phyloP scores from a whole-genome alignment of 2,888 invertebrate genomes.

The Bedellia somnulentella region DNA sequence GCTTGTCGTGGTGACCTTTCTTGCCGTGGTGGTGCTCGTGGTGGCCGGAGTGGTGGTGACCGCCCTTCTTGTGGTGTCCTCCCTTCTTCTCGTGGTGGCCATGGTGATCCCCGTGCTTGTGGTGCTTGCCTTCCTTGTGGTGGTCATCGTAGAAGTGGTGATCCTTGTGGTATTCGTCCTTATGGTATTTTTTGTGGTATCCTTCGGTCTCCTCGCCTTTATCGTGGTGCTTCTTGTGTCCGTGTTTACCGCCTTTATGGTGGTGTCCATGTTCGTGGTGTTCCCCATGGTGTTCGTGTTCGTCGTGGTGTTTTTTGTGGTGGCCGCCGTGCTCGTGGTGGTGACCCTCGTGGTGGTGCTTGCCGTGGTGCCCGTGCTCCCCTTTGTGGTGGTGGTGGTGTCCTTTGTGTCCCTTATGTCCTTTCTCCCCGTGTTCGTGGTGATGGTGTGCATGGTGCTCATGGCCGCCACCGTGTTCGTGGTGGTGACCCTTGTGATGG shows the following conservation, averaged over 20 bases:
- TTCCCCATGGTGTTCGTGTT: slow-evolving; percentile 72
- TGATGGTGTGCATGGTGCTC: slow-evolving; percentile 70
- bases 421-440: slow-evolving; percentile 72
- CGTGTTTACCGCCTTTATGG: slow-evolving; percentile 77
- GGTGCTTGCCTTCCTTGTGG: slow-evolving; percentile 81
- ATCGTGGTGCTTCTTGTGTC: slow-evolving; percentile 81
- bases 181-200: slow-evolving; percentile 83
- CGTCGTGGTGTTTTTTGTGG: slow-evolving; percentile 79
- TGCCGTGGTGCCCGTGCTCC: slow-evolving; percentile 74
- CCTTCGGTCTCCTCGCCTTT: slow-evolving; percentile 83
- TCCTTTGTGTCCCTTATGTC: slow-evolving; percentile 76
- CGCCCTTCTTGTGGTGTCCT: slow-evolving; percentile 80
- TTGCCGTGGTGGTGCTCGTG: slow-evolving; percentile 78
- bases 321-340: slow-evolving; percentile 77
- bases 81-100: slow-evolving; percentile 77
- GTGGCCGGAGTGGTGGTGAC: slow-evolving; percentile 74
- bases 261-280: slow-evolving; percentile 78
- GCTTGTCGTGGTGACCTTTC: slow-evolving; percentile 81
- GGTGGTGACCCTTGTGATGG: slow-evolving; percentile 50
- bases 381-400: slow-evolving; percentile 79
- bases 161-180: slow-evolving; percentile 84
- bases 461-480: slow-evolving; percentile 69
- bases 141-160: slow-evolving; percentile 88
- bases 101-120: slow-evolving; percentile 77
- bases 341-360: slow-evolving; percentile 75